Base-by-base conservation (phyloP, 2,113 vertebrate species). In the Pseudopipra pipra region DNA sequence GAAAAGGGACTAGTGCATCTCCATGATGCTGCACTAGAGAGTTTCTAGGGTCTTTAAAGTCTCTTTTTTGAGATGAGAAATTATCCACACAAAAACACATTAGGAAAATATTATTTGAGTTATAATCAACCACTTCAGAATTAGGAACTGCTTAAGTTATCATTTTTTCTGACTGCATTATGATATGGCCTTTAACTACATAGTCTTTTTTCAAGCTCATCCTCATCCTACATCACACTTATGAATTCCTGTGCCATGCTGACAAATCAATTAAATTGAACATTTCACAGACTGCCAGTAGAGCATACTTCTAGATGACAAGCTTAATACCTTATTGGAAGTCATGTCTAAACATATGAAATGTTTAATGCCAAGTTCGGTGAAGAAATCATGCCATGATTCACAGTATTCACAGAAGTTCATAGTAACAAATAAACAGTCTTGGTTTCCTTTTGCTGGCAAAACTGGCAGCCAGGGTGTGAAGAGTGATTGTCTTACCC, bases 151-250 rank as follows among this genome's bases (percentile, higher is more conserved):
- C 30, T 65, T 65, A n/a, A 87, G 59, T 81, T 63, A 33, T 51
- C 39, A 25, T 72, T 59, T 23, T 1, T 89, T 92, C 59, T 90
- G 46, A 52, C 24, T 61, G 35, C 51, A 44, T 46, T 55, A 15
- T 39, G 11, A 59, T 54, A 76, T 3, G 63, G 23, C 23, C 46
- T 84, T 83, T 63, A 87, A 54, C 49, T 33, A 66, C 18, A 35
- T 1, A 82, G 31, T 16, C 14, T 72, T 59, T 76, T 78, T 77
- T 68, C 65, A 74, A 81, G 49, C 4, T 61, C 22, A 18, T 81
- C 49, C 35, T 76, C 1, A 0, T 72, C 21, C 51, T 5, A 0
- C 54, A 54, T 39, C 31, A 33, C 6, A 59, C 9, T 9, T 84
- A 55, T 1, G 17, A 80, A 84, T 55, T 62, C 27, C 47, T 35